Evolutionary conservation across 2,113 vertebrate genomes (phyloP), one percentile per base, ranked within the genome.

Genomic region (Acanthisitta chloris): DNA sequence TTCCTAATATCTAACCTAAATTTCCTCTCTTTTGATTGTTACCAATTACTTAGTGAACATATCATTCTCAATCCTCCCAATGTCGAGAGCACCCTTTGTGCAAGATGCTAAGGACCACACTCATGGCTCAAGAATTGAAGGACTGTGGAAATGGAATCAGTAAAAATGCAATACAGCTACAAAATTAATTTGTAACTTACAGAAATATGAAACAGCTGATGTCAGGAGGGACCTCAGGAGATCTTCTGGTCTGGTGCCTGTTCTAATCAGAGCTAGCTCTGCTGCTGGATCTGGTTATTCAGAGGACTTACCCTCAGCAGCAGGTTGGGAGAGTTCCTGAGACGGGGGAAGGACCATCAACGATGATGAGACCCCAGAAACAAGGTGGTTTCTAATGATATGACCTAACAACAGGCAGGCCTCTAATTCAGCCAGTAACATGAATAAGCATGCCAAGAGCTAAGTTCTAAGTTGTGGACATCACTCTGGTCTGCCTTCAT

Each of bases 261-360:
- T 3, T 52, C 54, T 76, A 29, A 73, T 8, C 38, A 88, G 7
- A 59, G 51, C 5, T 7, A 29, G 18, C 34, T 77, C 81, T 81
- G 64, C 23, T 36, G 10, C 3, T 19, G n/a, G 24, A 25, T 31
- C 10, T 42, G 36, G 15, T 8, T 57, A 4, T 36, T 65, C 59
- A 84, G 46, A 65, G 42, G 25, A 14, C 4, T 52, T 89, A 58
- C 18, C n/a, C 72, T 83, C 6, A 18, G 31, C 38, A 59, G 33
- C 9, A n/a, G 21, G 8, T 1, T 55, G 29, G 18, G 12, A 76
- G 13, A 46, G 28, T 2, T 80, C 24, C 42, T 18, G n/a, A 74
- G 31, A 25, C 0, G 10, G 21, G 0, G 2, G 17, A 55, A 49
- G 20, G 31, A 64, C 8, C 7, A 20, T 25, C 2, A 0, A 8